phyloP scores from a whole-genome alignment of 2,113 vertebrate species.

The Sylvilagus bachmani region DNA sequence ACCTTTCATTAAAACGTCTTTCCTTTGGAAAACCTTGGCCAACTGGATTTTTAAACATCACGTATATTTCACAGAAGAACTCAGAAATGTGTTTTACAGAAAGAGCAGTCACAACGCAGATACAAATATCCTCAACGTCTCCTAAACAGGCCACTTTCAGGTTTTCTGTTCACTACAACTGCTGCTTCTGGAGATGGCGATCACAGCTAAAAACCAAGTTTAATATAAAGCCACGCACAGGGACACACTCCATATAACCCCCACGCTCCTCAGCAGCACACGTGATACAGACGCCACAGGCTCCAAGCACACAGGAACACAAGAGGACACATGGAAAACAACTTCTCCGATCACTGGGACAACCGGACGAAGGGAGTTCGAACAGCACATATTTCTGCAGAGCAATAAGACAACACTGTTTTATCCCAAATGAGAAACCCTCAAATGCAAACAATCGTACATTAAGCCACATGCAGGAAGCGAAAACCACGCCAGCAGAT shows the following conservation, averaged over 20 bases:
- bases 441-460: neutral
- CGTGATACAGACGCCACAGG: neutral
- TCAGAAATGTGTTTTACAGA: constrained; percentile 57
- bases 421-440: neutral
- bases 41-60: neutral
- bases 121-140: constrained; percentile 57
- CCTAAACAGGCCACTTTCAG: constrained; percentile 60
- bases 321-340: neutral
- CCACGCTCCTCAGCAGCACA: neutral
- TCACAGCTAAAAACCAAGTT: constrained; percentile 56
- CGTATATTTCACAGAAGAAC: neutral
- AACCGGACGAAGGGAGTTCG: neutral
- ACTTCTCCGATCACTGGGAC: neutral
- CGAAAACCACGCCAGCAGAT: neutral
- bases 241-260: neutral
- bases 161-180: constrained; percentile 62
- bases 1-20: constrained; percentile 28
- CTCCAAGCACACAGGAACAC: neutral
- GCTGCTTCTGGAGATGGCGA: constrained; percentile 44
- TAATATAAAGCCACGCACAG: constrained; percentile 1
- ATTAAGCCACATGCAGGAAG: neutral
- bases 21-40: constrained; percentile 59
- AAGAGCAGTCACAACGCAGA: neutral
- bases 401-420: constrained; percentile 12
- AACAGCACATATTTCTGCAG: neutral